Conservation (phyloP, 2,888 invertebrate species). For the Troides helena region DNA sequence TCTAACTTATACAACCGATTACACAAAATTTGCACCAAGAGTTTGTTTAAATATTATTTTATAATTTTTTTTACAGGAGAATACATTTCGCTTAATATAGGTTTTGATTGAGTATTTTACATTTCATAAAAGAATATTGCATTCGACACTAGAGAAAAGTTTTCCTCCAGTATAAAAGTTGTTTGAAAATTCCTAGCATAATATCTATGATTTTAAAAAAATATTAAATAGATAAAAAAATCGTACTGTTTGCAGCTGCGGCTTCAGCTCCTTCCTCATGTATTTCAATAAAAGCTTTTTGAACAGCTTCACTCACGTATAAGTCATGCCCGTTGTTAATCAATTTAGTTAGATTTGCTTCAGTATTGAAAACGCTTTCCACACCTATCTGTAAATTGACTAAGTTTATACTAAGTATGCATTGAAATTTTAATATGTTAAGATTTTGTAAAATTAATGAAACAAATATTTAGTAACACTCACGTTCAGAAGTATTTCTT, state of each 20-base stretch:
- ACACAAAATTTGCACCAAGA: neutral
- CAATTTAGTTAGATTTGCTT: slow-evolving; percentile 83
- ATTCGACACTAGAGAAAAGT: neutral
- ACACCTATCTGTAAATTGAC: slow-evolving; percentile 46
- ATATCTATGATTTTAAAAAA: neutral
- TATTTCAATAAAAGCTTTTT: slow-evolving; percentile 91
- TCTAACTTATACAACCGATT: neutral
- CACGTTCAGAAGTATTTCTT: slow-evolving; percentile 81
- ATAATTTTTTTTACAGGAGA: neutral
- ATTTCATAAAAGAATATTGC: slow-evolving; percentile 37
- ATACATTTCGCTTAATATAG: slow-evolving; percentile 37
- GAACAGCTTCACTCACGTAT: slow-evolving; percentile 83
- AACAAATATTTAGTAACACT: slow-evolving; percentile 33
- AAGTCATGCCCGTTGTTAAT: slow-evolving; percentile 68
- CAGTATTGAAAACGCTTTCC: slow-evolving; percentile 44
- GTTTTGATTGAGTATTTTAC: slow-evolving; percentile 24
- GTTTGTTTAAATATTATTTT: neutral
- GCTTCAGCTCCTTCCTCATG: slow-evolving; percentile 93
- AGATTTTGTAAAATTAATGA: neutral
- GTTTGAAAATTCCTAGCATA: neutral
- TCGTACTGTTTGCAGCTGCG: slow-evolving; percentile 88
- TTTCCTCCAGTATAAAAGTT: slow-evolving; percentile 18
- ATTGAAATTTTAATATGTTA: neutral
- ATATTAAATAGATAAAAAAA: neutral
- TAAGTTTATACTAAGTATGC: neutral